A percentile compares a stretch with the other conserved stretches of the same genome.
Conservation (phyloP, 1,140 invertebrate genomes). For the Lasioglossum albipes region DNA sequence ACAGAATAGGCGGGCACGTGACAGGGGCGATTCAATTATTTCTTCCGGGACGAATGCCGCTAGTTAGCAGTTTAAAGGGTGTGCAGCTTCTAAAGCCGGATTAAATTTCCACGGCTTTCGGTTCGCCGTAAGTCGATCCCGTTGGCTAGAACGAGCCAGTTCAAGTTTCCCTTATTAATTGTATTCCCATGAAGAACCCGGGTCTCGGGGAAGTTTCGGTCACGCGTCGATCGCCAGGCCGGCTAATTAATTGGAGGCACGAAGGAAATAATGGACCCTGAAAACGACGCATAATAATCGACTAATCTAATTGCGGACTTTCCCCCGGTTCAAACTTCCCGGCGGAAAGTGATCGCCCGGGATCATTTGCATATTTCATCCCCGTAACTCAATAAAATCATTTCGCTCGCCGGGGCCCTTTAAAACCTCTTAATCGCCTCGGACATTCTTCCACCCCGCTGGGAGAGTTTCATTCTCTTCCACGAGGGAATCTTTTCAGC, state of each 20-base stretch:
- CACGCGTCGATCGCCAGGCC: conserved; percentile 25
- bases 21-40: conserved; percentile 33
- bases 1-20: not conserved
- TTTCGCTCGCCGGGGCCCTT: conserved; percentile 6
- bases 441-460: not conserved
- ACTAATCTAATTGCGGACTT: conserved; percentile 32
- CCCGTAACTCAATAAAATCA: conserved; percentile 29
- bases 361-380: conserved; percentile 39
- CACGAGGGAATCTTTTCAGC: not conserved
- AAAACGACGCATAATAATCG: conserved; percentile 19
- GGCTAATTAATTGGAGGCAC: not conserved
- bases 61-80: conserved; percentile 28
- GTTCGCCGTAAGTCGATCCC: conserved; percentile 42
- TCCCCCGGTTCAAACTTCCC: conserved; percentile 5
- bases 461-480: not conserved
- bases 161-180: conserved; percentile 19
- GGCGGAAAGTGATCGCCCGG: conserved; percentile 21
- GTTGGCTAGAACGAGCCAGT: conserved; percentile 9
- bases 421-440: conserved; percentile 7
- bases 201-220: not conserved
- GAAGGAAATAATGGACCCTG: not conserved
- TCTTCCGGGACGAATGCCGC: not conserved
- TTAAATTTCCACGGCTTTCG: conserved; percentile 47
- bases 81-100: conserved; percentile 17
- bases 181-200: not conserved